Conservation (phyloP, 2,113 vertebrate genomes). For the Pteropus alecto region DNA sequence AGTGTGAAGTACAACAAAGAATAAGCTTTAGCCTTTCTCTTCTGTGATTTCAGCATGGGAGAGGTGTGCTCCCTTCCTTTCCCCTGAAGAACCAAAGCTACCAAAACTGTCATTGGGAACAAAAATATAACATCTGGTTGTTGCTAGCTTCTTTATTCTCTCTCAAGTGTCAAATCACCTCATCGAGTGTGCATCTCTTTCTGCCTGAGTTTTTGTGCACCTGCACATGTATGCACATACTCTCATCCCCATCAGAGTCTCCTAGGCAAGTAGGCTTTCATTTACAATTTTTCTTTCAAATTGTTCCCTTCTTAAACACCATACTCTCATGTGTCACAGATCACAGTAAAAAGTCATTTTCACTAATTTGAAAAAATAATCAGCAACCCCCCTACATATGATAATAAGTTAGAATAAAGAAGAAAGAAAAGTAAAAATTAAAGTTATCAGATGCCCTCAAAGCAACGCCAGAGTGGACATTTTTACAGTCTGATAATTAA, state of each 20-base stretch:
- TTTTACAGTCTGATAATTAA: neutral
- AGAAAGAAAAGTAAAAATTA: neutral
- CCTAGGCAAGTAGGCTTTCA: neutral
- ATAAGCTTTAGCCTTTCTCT: neutral
- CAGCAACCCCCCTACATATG: neutral
- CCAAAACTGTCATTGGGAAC: neutral
- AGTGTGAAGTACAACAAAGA: slow-evolving; percentile 10
- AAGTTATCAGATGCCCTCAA: neutral
- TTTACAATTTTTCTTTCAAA: neutral
- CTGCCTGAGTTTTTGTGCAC: neutral
- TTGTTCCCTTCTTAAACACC: neutral
- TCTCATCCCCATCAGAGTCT: neutral
- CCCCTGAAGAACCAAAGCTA: neutral
- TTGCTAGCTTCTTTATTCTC: neutral
- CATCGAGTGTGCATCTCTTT: neutral
- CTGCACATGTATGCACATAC: neutral
- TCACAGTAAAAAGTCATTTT: neutral
- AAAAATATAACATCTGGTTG: neutral
- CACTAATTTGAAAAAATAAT: neutral
- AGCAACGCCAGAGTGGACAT: neutral
- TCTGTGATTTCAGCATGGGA: neutral
- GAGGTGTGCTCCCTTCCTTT: neutral
- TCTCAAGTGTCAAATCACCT: slow-evolving; percentile 7
- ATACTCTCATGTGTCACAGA: neutral
- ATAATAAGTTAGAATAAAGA: neutral